A percentile compares a stretch with the other conserved stretches of the same genome.
Conservation (phyloP, 2,888 invertebrate species). For the Sinopyrophorus schimmeli region DNA sequence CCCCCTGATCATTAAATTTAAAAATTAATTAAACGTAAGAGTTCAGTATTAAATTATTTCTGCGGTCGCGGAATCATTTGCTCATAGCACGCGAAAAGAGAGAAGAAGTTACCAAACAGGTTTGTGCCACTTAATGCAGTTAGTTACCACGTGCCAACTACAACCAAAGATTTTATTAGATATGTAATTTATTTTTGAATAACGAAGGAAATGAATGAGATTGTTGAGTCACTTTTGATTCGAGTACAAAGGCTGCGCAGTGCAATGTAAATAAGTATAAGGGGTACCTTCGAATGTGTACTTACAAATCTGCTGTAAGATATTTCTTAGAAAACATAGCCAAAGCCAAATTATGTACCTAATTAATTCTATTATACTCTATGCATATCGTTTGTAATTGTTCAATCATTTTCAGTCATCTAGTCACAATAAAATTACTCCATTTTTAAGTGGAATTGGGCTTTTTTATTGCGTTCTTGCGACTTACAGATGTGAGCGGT, state of each 20-base stretch:
- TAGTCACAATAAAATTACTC: constrained; percentile 67
- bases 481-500: no score
- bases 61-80: neutral
- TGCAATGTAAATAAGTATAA: constrained; percentile 49
- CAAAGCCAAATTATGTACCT: constrained; percentile 40
- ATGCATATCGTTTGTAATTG: constrained; percentile 65
- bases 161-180: constrained; percentile 43
- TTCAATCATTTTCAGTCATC: constrained; percentile 64
- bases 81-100: no score
- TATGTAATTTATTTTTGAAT: constrained; percentile 28
- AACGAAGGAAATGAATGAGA: constrained; percentile 21
- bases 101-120: constrained; percentile 1
- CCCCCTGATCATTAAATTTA: constrained; percentile 9
- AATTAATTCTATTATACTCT: constrained; percentile 52
- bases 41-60: constrained; percentile 14
- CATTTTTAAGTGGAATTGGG: no score
- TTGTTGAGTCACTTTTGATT: constrained; percentile 16
- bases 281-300: constrained; percentile 32
- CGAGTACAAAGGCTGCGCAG: constrained; percentile 47
- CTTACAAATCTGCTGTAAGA: constrained; percentile 43
- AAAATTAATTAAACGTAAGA: constrained; percentile 5
- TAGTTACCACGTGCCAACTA: constrained; percentile 39
- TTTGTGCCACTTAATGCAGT: constrained; percentile 12
- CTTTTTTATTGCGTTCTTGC: no score
- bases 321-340: constrained; percentile 47